A percentile compares a stretch with the other conserved stretches of the same genome.
These are phyloP conservation scores for Centroberyx gerrardi DNA, from an alignment of 2,797 vertebrate genomes.

Conservation along the genomic window DNA sequence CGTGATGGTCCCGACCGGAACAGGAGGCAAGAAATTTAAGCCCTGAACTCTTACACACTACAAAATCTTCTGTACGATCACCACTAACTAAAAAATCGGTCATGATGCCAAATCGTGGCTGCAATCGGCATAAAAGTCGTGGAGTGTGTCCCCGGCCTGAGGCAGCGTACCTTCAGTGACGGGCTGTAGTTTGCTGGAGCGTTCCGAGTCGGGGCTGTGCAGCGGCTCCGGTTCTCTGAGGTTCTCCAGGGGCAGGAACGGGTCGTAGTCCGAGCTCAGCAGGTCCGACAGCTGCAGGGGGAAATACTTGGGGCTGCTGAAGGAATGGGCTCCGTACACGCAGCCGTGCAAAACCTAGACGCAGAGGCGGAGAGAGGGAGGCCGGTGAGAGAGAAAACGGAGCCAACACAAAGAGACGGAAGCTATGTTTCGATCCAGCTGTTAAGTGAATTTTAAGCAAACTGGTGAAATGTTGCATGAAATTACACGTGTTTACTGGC, in stretches of 20 bases:
- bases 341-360: conserved; percentile 96
- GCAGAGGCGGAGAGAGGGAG: background rate
- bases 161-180: conserved; percentile 92
- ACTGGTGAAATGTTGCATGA: too few species aligned
- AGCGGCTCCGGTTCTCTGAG: conserved; percentile 97
- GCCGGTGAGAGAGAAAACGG: too few species aligned
- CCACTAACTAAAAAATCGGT: background rate
- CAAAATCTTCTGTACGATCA: too few species aligned
- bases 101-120: background rate
- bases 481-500: too few species aligned
- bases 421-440: too few species aligned
- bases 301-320: conserved; percentile 94
- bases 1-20: too few species aligned
- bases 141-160: background rate
- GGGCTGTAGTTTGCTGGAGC: conserved; percentile 96
- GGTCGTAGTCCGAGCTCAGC: conserved; percentile 94
- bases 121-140: accelerated
- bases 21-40: too few species aligned
- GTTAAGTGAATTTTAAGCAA: too few species aligned
- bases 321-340: conserved; percentile 97
- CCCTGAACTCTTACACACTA: too few species aligned
- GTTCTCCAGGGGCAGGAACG: conserved; percentile 95
- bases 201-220: conserved; percentile 97
- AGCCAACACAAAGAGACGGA: background rate
- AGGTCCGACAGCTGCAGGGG: conserved; percentile 96